These are phyloP conservation scores for Chelonus formosanus DNA, from an alignment of 2,888 invertebrate species.

Conservation along the genomic window DNA sequence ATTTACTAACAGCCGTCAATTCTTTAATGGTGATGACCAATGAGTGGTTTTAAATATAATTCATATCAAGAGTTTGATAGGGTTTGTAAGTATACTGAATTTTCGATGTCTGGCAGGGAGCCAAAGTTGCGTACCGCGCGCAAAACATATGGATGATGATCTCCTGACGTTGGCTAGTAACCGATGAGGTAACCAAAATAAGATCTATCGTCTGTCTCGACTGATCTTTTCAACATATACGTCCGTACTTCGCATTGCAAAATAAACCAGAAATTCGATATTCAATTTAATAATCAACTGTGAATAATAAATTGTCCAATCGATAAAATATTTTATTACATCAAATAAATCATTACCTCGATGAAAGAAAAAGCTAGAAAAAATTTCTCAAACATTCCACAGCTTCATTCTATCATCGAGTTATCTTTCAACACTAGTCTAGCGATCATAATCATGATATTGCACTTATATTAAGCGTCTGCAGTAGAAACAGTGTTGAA, in stretches of 20 bases:
- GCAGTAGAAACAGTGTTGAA: too few species aligned
- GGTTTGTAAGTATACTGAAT: slow-evolving; percentile 37
- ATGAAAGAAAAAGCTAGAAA: too few species aligned
- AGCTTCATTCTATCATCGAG: too few species aligned
- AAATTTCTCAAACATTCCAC: too few species aligned
- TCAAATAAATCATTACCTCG: too few species aligned
- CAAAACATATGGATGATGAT: slow-evolving; percentile 48
- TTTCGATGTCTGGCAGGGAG: slow-evolving; percentile 32
- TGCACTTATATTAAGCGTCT: too few species aligned
- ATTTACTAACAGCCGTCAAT: slow-evolving; percentile 4
- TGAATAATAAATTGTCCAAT: neutral
- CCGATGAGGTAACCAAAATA: slow-evolving; percentile 57
- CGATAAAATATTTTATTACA: neutral
- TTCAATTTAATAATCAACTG: neutral
- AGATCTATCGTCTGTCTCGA: slow-evolving; percentile 41
- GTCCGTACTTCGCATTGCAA: slow-evolving; percentile 9
- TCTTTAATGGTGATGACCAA: slow-evolving; percentile 17
- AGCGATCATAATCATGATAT: too few species aligned
- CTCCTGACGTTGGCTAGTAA: slow-evolving; percentile 50
- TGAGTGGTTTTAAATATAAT: slow-evolving; percentile 33
- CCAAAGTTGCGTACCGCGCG: slow-evolving; percentile 42
- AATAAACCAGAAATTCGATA: slow-evolving; percentile 22
- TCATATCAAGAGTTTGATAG: slow-evolving; percentile 56
- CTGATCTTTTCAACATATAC: slow-evolving; percentile 2
- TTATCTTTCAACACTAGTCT: neutral